Base-by-base conservation (phyloP, 2,797 vertebrate species). In the Austrolebias charrua region DNA sequence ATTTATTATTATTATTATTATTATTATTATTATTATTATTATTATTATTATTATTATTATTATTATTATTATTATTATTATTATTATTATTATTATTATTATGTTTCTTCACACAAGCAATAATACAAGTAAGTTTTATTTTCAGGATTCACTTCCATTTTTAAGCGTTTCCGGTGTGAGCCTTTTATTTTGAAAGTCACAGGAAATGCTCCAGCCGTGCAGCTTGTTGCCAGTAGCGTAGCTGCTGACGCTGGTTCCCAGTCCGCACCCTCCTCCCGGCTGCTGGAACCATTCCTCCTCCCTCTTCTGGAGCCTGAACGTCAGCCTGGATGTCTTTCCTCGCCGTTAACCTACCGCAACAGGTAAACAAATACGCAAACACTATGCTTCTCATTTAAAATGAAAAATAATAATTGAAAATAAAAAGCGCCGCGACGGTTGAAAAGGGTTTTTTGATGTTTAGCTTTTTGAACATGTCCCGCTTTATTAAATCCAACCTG, bases 301-400 rank as follows among this genome's bases (percentile, higher is more conserved):
- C 86, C 76, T 73, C 80, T 18, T 10, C 64, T 28, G 69, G 42
- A 60, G 66, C 67, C 12, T 15, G 19, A 47, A 72, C 57, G 50
- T 58, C 82, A 52, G 65, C 29, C 71, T 77, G 79, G 74, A 81
- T 79, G 75, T 77, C 66, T 67, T 75, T 44, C 64, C 35, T 5
- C 71, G 1, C 69, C 46, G 75, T 65, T 49, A 1, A 60, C 38
- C 44, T 19, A 14, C 83, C 33, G 11, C 87, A 91, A 91, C 89
- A 90, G 87, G 89, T 91, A 90, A 86, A 48, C 19, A 20, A 48
- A 47, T 10, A 71, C 58, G 52, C 6, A 2, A 75, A 11, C 10
- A 12, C 52, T 1, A 0, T 2, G 18, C 8, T 29, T 2, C 35
- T 11, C 15, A 9, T 8, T 29, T 0, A 9, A 2, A 6, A 40